Base-by-base conservation (phyloP, 23 tunicate genomes). In the Halocynthia aurantium region DNA sequence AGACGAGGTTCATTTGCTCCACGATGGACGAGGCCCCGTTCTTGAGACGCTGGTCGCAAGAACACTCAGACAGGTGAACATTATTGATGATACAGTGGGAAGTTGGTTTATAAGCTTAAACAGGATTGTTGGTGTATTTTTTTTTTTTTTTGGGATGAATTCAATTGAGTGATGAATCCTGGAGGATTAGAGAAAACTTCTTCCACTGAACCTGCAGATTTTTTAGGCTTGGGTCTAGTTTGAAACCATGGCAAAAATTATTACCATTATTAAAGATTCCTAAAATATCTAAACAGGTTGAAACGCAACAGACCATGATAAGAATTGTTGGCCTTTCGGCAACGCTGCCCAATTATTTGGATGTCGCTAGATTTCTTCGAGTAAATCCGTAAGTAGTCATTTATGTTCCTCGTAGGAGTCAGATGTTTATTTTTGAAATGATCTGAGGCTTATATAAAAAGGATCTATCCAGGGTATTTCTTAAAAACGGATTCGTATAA, bases 241-340 rank as follows among this genome's bases (percentile, higher is more conserved):
- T 60, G 65, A 60, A 60, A n/a, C 2, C n/a, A 17, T 17, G 17
- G 18, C 17, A 60, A n/a, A n/a, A n/a, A n/a, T 60, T 60, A 60
- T 60, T 60, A 60, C 2, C 18, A n/a, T 1, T 60, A n/a, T n/a
- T n/a, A n/a, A n/a, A n/a, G n/a, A n/a, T n/a, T n/a, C n/a, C n/a
- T n/a, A 31, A 19, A 13, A 67, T n/a, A 10, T n/a, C 22, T 40
- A 15, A 6, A 22, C 6, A 93, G 93, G 93, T 93, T n/a, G 94
- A 93, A 64, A 81, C 82, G 17, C 94, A 87, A 57, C 94, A 87
- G 72, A 91, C 87, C 50, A 96, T 96, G 99, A 96, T 96, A 21
- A 80, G 99, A 65, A 96, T 95, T 55, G 99, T 96, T 55, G 99
- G 99, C 5, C 86, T 96, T 44, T 89, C 96, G 6, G 99, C 99